Conservation (phyloP, 2,888 invertebrate genomes). For the Nephrotoma guestfalica region DNA sequence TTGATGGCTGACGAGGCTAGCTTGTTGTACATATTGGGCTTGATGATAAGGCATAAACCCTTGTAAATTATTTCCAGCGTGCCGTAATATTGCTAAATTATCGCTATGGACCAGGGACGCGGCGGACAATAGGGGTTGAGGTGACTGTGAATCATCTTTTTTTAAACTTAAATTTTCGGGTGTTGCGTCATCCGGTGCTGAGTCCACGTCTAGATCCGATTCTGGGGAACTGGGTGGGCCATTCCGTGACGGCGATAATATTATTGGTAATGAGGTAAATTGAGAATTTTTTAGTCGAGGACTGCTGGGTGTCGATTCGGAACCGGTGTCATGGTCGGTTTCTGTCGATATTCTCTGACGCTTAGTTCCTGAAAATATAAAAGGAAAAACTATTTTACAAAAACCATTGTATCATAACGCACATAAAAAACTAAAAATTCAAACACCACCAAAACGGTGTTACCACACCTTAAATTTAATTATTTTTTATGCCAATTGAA, state of each 20-base stretch:
- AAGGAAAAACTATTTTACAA: background rate
- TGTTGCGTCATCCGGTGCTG: slow-evolving; percentile 38
- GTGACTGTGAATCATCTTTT: slow-evolving; percentile 37
- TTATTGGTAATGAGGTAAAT: slow-evolving; percentile 24
- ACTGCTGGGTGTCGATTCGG: slow-evolving; percentile 31
- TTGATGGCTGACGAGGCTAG: slow-evolving; percentile 30
- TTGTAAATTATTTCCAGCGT: slow-evolving; percentile 22
- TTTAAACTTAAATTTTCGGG: slow-evolving; percentile 75
- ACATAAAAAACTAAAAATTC: background rate
- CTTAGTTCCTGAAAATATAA: slow-evolving; percentile 25
- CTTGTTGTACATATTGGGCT: slow-evolving; percentile 24
- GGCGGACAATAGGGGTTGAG: slow-evolving; percentile 17
- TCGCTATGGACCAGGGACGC: slow-evolving; percentile 15
- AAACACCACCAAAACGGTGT: background rate
- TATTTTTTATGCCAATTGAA: background rate
- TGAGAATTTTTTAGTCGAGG: slow-evolving; percentile 18
- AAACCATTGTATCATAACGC: background rate
- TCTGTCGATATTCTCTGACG: slow-evolving; percentile 31
- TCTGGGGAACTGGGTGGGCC: slow-evolving; percentile 33
- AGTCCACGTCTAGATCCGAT: slow-evolving; percentile 33
- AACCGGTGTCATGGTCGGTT: slow-evolving; percentile 33
- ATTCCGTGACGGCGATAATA: slow-evolving; percentile 29
- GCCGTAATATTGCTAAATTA: slow-evolving; percentile 19
- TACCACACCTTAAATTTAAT: background rate
- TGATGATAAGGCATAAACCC: slow-evolving; percentile 35